These are phyloP conservation scores for Hipposideros larvatus DNA, from an alignment of 2,797 vertebrate species.

Conservation along the genomic window DNA sequence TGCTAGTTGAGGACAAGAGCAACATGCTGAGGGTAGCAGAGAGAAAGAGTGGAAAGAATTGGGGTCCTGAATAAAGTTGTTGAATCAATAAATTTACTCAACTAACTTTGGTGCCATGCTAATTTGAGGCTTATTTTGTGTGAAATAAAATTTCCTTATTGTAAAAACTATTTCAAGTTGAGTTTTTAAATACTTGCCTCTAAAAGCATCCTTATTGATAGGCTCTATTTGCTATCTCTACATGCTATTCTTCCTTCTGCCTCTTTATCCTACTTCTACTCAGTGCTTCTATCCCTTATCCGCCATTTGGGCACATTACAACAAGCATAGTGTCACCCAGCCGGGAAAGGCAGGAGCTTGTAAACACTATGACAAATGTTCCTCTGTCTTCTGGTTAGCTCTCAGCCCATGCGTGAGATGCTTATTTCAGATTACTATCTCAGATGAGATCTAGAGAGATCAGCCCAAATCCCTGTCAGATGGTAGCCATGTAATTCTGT, in stretches of 20 bases:
- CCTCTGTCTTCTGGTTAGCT: background rate
- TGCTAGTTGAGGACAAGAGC: background rate
- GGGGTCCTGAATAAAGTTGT: background rate
- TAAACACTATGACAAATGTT: background rate
- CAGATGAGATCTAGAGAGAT: background rate
- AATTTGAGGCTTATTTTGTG: conserved; percentile 4
- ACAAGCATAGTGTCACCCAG: background rate
- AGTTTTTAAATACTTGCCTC: background rate
- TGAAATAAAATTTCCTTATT: background rate
- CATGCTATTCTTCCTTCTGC: background rate
- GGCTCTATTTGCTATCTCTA: background rate
- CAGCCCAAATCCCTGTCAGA: background rate
- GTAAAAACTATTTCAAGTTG: background rate
- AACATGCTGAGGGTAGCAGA: background rate
- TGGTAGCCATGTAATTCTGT: background rate
- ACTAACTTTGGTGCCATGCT: background rate
- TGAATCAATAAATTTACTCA: background rate
- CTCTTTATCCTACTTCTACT: background rate
- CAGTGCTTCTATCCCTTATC: background rate
- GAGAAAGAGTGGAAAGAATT: background rate
- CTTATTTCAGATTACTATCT: conserved; percentile 50
- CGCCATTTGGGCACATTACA: background rate
- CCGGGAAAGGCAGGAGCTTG: background rate
- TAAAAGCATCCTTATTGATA: background rate
- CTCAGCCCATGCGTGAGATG: background rate